phyloP scores from a whole-genome alignment of 2,113 vertebrate genomes.

The Otis tarda region DNA sequence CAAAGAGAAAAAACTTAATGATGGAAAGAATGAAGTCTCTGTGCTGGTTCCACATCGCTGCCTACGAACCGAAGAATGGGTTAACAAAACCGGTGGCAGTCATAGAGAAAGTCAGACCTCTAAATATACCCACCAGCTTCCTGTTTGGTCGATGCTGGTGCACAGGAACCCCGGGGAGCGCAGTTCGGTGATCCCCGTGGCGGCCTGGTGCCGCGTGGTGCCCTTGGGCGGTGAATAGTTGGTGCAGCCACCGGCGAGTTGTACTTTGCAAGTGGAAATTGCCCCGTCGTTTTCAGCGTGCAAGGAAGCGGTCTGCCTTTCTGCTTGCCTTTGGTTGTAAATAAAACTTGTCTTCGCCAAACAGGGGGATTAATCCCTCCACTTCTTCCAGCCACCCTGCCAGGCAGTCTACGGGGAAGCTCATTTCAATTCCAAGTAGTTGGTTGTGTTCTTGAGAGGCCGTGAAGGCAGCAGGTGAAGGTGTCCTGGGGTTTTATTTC shows the following conservation, averaged over 20 bases:
- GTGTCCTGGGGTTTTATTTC: background rate
- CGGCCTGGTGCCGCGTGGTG: background rate
- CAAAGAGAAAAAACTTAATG: background rate
- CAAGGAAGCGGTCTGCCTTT: background rate
- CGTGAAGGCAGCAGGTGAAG: background rate
- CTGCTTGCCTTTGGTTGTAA: no score
- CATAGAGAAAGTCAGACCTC: background rate
- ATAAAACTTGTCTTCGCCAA: background rate
- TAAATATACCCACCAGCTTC: background rate
- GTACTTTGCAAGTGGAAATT: background rate
- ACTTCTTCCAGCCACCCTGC: background rate
- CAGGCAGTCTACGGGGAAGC: background rate
- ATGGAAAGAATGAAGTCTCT: accelerated
- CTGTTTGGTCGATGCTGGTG: background rate
- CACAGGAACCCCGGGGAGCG: accelerated
- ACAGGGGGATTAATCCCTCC: background rate
- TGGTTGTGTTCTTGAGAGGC: background rate
- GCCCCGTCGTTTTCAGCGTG: accelerated
- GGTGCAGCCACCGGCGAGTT: no score
- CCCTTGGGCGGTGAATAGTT: background rate
- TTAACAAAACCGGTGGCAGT: background rate
- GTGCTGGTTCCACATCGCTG: accelerated
- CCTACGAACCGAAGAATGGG: accelerated
- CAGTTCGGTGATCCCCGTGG: accelerated
- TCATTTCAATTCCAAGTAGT: background rate